Conservation (phyloP, 2,797 vertebrate species). For the Arctocebus calabarensis region DNA sequence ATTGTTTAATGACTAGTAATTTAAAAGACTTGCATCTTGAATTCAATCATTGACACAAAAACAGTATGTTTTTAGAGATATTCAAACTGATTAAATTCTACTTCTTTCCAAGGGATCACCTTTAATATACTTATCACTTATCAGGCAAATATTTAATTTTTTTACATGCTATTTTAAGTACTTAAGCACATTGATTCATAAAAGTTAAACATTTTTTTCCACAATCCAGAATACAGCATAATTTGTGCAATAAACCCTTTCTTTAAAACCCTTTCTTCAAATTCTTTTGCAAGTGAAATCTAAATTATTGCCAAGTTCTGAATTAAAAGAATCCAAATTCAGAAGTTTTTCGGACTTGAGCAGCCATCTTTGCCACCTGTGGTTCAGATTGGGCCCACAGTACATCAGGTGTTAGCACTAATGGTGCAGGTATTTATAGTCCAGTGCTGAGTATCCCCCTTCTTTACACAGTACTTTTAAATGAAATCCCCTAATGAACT, state of each 20-base stretch:
- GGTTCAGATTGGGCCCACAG: too few relatives aligned
- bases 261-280: too few relatives aligned
- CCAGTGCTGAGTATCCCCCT: background rate
- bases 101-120: background rate
- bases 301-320: background rate
- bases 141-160: background rate
- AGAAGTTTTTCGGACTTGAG: background rate
- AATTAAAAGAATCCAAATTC: background rate
- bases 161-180: background rate
- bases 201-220: background rate
- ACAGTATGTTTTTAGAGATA: background rate
- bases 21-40: background rate
- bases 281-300: background rate
- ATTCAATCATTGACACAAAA: background rate
- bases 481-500: background rate
- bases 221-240: background rate
- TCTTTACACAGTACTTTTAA: background rate
- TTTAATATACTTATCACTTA: background rate
- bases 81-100: background rate
- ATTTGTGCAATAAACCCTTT: background rate
- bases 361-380: background rate
- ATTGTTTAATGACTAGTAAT: background rate
- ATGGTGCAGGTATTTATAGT: background rate
- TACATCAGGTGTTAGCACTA: too few relatives aligned
- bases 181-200: background rate